phyloP scores from a whole-genome alignment of 2,888 invertebrate genomes.

The Acrobasis consociella region DNA sequence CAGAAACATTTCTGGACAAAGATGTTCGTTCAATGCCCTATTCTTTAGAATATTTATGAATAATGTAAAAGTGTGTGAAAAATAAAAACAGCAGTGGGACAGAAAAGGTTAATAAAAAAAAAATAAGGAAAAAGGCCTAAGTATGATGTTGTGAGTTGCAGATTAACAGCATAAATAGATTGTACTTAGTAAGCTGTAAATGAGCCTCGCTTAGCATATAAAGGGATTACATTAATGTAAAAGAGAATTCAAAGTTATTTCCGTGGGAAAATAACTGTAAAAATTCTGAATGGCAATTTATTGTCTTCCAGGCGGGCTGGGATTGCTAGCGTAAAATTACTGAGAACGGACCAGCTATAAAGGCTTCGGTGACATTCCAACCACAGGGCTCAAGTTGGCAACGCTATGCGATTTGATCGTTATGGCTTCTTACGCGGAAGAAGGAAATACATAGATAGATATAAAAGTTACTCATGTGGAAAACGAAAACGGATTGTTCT shows the following conservation, averaged over 20 bases:
- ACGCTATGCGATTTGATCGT: slow-evolving; percentile 5
- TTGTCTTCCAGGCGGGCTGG: slow-evolving; percentile 5
- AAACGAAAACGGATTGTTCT: not conserved
- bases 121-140: no score
- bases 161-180: no score
- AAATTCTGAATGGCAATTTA: slow-evolving; percentile 6
- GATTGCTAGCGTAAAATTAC: slow-evolving; percentile 19
- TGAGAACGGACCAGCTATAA: slow-evolving; percentile 4
- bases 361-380: not conserved
- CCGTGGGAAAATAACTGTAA: slow-evolving; percentile 11
- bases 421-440: slow-evolving; percentile 5
- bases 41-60: no score
- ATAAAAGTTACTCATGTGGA: not conserved
- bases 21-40: no score
- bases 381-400: slow-evolving; percentile 13
- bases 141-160: no score
- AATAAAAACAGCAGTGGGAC: no score
- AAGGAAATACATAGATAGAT: slow-evolving; percentile 18
- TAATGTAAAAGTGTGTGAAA: no score
- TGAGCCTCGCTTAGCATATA: not conserved
- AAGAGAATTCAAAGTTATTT: slow-evolving; percentile 6
- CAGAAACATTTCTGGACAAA: no score
- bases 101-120: no score
- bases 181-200: no score
- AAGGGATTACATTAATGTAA: not conserved